Evolutionary conservation across 2,113 vertebrate genomes (phyloP), one percentile per base, ranked within the genome.

Genomic region (Rana temporaria): DNA sequence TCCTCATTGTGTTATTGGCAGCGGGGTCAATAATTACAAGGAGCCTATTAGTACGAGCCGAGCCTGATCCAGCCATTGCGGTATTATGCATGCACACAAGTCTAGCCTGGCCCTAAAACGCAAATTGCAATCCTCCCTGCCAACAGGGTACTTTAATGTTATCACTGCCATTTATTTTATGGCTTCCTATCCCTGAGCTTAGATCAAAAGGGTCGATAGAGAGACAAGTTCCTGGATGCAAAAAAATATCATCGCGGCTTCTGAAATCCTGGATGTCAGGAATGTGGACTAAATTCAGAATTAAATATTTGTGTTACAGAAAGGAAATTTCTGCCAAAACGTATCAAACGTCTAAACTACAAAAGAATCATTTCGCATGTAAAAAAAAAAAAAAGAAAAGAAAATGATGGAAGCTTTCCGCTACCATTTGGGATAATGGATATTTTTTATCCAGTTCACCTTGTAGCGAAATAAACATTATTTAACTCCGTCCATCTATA

Each of bases 1-100:
- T 81, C 59, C 52, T 81, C 69, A 64, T 81, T 81, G 79, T 81
- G 70, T 69, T 73, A 59, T 63, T 81, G 79, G 79, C 79, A 81
- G 48, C 42, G 5, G n/a, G 79, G 79, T 81, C 79, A 72, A 73
- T 63, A 63, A 81, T 81, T 81, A 81, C 57, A 64, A 30, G 57
- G 67, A 62, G 69, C 56, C 68, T 68, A 81, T 81, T 81, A 81
- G 67, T 48, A 20, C 38, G 19, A 71, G 42, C 68, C 5, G 59
- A 72, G 69, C 38, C 69, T 22, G 38, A 81, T 81, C 60, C 56
- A 81, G 69, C 64, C 70, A 81, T 81, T 55, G 57, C 22, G 69
- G 62, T 69, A 81, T 81, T 81, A 73, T 65, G 69, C 22, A 73
- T 81, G 69, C 69, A 62, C 68, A 65, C 22, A 38, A 56, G 79